Evolutionary conservation across 1,140 invertebrate genomes (phyloP), one percentile per base, ranked within the genome.

Genomic region (Anadara kagoshimensis): DNA sequence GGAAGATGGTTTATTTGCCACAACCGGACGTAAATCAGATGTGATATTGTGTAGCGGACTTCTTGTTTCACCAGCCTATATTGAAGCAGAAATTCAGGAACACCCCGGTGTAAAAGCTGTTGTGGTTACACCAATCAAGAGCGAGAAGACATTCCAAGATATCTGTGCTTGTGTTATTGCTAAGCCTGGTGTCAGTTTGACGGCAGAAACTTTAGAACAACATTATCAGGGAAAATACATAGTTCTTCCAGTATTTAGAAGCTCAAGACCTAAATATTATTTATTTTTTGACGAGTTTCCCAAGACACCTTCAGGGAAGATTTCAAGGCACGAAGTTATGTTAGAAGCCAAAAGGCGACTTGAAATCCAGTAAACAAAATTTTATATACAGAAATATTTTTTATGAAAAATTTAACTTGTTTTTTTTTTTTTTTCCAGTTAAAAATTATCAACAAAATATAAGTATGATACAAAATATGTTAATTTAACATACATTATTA

Each of bases 21-120:
- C 56, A 12, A 67, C 51, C 1, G 64, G 54, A 8, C 51, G 64
- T 2, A 67, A 67, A 45, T 67, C 64, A 0, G 64, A 67, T n/a
- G 41, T 64, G 24, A 51, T 64, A 49, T 51, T 64, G 4, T 51
- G 49, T 41, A 29, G 62, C 11, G 62, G 47, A n/a, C 24, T 53
- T 51, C 45, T 53, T 18, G 62, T 64, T 12, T 64, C 62, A 36
- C 47, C 62, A 22, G 3, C 24, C 5, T 64, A 53, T 36, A 10
- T 64, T 18, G 62, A 64, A 64, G 41, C 12, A 5, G 36, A 51
- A 12, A 36, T 64, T 11, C 49, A 64, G 20, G 41, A 53, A 41
- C 62, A 64, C 11, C 16, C 45, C 0, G 5, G 0, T 5, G 47
- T 64, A 8, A 26, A 36, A 18, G 49, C 49, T 64, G 62, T 29